These are phyloP conservation scores for Tichodroma muraria DNA, from an alignment of 2,113 vertebrate genomes.

Conservation along the genomic window DNA sequence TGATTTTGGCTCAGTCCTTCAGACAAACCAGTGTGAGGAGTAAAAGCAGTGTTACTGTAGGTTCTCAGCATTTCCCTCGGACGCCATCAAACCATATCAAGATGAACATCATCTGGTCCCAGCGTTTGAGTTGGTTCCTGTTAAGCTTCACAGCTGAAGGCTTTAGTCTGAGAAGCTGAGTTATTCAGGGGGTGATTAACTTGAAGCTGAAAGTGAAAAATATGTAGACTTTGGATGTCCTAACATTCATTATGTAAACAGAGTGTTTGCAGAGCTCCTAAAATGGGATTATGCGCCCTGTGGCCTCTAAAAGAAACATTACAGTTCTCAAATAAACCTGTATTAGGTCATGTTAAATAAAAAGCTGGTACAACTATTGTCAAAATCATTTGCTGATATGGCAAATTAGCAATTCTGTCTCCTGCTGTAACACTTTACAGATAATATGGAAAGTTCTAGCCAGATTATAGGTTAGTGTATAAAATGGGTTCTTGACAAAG, in stretches of 20 bases:
- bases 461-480: neutral
- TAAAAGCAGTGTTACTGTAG: neutral
- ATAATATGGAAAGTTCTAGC: neutral
- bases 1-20: constrained; percentile 21
- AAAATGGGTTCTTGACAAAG: neutral
- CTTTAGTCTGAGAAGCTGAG: neutral
- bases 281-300: neutral
- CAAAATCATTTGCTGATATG: neutral
- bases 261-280: neutral
- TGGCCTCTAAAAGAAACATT: neutral
- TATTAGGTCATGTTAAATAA: neutral
- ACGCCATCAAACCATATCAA: neutral
- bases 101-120: neutral
- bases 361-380: neutral
- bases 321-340: neutral
- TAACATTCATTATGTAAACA: neutral
- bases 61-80: neutral
- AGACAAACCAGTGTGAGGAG: neutral
- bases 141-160: neutral
- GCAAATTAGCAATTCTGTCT: neutral
- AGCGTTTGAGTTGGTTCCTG: neutral
- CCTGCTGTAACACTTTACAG: neutral
- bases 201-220: constrained; percentile 4
- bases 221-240: constrained; percentile 1
- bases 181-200: neutral